Evolutionary conservation across 2,113 vertebrate species (phyloP), one percentile per base, ranked within the genome.

Genomic region (Macrotus californicus): DNA sequence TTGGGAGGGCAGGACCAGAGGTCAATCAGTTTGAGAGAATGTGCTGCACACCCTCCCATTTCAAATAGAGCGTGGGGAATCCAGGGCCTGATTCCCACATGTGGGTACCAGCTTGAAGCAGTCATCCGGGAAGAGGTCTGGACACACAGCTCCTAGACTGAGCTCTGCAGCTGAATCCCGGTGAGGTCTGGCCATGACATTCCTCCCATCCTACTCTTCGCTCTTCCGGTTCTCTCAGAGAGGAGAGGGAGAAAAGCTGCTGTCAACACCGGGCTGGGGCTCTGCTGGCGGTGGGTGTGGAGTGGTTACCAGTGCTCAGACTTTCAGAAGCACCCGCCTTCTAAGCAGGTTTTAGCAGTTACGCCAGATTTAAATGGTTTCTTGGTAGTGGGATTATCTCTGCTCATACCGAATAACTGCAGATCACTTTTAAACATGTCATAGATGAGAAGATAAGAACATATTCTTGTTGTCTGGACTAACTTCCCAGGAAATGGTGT

Each of bases 151-250:
- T 75, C 56, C 36, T 56, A 31, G 66, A 52, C 16, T n/a, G 39
- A 52, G n/a, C 21, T 41, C 15, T 10, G 43, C 24, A 5, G 1
- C 7, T n/a, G 43, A 43, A 26, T 46, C 66, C 79, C 80, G 1
- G 10, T 39, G 54, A 67, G 31, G 9, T 15, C 48, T 26, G 1
- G 3, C 16, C 0, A 7, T 50, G 13, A 4, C 16, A 7, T 91
- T 69, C 80, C 66, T 36, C 10, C 41, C 5, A 11, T 26, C 5
- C 41, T 61, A 15, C 41, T 77, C 52, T 43, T 16, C 29, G 6
- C 76, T 88, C 26, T 91, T 87, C 24, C 48, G 48, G 54, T 22
- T 75, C 66, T 87, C 72, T 85, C 50, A 70, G 69, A 59, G 12
- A 29, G 22, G 8, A n/a, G 8, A 67, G 89, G 59, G 61, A 61